phyloP scores from a whole-genome alignment of 2,113 vertebrate genomes.

The Grallaria varia region DNA sequence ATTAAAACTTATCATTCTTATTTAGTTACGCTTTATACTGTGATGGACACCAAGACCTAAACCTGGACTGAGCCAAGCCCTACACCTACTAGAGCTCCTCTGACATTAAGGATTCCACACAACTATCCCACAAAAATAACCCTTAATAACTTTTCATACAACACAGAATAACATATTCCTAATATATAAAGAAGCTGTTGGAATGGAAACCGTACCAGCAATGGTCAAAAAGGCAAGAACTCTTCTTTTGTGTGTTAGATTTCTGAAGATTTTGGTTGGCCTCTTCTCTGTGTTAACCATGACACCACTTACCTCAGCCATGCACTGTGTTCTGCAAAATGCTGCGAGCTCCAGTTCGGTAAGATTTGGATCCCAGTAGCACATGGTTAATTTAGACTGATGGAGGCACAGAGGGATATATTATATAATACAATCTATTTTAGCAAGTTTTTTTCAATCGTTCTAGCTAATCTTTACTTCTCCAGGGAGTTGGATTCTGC shows the following conservation, averaged over 20 bases:
- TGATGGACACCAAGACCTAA: neutral
- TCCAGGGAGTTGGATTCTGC: fast-evolving
- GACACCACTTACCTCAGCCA: neutral
- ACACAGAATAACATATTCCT: neutral
- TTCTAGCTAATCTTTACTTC: neutral
- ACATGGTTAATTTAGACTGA: too few relatives aligned
- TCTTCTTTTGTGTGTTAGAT: neutral
- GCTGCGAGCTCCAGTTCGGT: neutral
- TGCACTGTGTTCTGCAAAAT: neutral
- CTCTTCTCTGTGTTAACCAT: neutral
- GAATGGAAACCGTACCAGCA: neutral
- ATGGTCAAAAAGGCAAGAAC: neutral
- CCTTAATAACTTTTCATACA: neutral
- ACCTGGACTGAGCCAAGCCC: neutral
- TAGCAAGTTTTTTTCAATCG: neutral
- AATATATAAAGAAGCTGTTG: neutral
- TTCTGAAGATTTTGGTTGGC: neutral
- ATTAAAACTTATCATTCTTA: neutral
- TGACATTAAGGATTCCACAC: neutral
- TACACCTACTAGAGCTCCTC: neutral
- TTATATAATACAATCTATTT: neutral
- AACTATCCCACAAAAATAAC: neutral
- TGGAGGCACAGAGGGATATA: neutral
- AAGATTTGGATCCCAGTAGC: neutral
- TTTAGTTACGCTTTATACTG: neutral